Conservation (phyloP, 2,113 vertebrate genomes). For the Eulacestoma nigropectus region DNA sequence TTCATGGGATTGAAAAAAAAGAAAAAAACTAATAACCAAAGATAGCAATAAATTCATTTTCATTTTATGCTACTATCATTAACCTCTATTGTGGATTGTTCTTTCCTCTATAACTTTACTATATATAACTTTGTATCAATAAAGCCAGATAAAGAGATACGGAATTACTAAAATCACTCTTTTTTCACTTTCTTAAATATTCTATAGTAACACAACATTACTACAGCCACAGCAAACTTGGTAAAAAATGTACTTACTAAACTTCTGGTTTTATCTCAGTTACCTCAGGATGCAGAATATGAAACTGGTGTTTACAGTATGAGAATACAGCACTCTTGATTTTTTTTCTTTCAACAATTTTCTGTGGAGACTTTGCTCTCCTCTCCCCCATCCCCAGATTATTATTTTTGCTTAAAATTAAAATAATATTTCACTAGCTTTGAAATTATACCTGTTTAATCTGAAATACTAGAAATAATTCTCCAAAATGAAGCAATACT, state of each 20-base stretch:
- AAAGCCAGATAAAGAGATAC: not conserved
- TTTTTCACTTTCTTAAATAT: not conserved
- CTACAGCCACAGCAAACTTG: not conserved
- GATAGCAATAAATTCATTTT: not conserved
- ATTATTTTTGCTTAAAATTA: not conserved
- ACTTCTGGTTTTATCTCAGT: not conserved
- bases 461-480: not conserved
- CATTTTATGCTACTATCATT: not conserved
- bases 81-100: not conserved
- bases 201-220: not conserved
- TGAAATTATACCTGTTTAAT: not conserved
- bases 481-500: not conserved
- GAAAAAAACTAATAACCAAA: not conserved
- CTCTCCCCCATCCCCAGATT: not conserved
- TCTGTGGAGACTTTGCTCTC: not conserved
- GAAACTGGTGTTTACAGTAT: not conserved
- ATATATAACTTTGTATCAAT: not conserved
- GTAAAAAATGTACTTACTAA: not conserved
- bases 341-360: not conserved
- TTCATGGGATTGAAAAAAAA: not conserved
- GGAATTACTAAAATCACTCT: not conserved
- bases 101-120: not conserved
- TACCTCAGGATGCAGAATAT: not conserved
- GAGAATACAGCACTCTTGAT: not conserved
- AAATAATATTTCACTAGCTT: not conserved